These are phyloP conservation scores for Homalodisca vitripennis DNA, from an alignment of 1,140 invertebrate genomes.

Conservation along the genomic window DNA sequence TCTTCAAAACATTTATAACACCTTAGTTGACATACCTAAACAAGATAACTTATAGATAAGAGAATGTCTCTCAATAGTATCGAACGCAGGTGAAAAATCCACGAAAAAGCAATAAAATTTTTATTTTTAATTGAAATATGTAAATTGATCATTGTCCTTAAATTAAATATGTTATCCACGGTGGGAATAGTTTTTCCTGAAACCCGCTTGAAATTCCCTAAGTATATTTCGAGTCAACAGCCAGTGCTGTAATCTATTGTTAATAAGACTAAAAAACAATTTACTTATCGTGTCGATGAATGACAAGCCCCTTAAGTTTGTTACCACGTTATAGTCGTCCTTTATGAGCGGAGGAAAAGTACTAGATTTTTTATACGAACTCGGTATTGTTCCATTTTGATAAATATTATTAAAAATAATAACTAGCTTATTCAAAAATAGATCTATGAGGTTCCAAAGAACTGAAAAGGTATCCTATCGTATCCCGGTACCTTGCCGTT, in stretches of 20 bases:
- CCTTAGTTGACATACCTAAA: no score
- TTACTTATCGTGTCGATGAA: no score
- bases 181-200: conserved; percentile 38
- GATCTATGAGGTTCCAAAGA: conserved; percentile 25
- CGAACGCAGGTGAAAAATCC: conserved; percentile 22
- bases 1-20: neutral
- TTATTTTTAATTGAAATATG: neutral
- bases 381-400: no score
- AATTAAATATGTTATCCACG: conserved; percentile 37
- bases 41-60: no score
- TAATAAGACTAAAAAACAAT: conserved; percentile 38
- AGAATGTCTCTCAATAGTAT: conserved; percentile 12
- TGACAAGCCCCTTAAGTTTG: conserved; percentile 41
- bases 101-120: conserved; percentile 28
- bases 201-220: conserved; percentile 42
- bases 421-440: conserved; percentile 19
- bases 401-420: no score
- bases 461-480: conserved; percentile 14
- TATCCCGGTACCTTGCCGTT: conserved; percentile 12
- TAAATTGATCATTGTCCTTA: conserved; percentile 26
- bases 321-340: conserved; percentile 35
- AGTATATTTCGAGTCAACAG: conserved; percentile 34
- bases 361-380: conserved; percentile 22
- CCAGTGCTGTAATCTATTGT: conserved; percentile 37
- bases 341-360: conserved; percentile 36